These are phyloP conservation scores for Metridium senile DNA, from an alignment of 92 coral and sea anemone species.

Conservation along the genomic window DNA sequence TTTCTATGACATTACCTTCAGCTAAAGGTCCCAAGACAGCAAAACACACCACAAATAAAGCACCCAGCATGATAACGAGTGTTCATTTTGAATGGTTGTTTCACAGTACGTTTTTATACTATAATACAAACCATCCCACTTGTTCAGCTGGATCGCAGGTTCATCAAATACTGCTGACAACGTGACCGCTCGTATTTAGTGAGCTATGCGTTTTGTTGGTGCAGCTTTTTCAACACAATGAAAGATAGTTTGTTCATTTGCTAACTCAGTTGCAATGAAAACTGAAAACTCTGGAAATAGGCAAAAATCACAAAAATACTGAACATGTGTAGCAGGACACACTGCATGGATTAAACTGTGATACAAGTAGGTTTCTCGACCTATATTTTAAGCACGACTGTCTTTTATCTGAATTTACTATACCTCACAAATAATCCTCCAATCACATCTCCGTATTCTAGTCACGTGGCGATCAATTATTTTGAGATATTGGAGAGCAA, in stretches of 20 bases:
- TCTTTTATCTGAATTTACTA: too few species aligned
- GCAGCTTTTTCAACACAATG: neutral
- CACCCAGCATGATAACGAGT: slow-evolving; percentile 1
- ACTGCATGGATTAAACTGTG: too few species aligned
- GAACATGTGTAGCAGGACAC: too few species aligned
- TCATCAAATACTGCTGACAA: neutral
- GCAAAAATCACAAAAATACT: too few species aligned
- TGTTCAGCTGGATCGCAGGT: neutral
- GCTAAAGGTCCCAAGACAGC: slow-evolving; percentile 3
- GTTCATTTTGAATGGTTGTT: too few species aligned
- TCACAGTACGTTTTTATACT: neutral
- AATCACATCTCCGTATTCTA: too few species aligned
- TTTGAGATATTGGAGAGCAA: too few species aligned
- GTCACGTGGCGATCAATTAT: too few species aligned
- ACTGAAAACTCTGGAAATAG: neutral
- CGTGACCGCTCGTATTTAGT: neutral
- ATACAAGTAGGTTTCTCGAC: too few species aligned
- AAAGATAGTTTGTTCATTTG: neutral
- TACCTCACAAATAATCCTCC: too few species aligned
- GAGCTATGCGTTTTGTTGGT: neutral
- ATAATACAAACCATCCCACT: neutral
- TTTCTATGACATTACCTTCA: neutral
- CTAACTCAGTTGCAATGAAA: too few species aligned
- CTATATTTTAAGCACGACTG: too few species aligned
- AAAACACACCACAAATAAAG: neutral